These are phyloP conservation scores for Platyrinchus mystaceus DNA, from an alignment of 2,797 vertebrate genomes.

Conservation along the genomic window DNA sequence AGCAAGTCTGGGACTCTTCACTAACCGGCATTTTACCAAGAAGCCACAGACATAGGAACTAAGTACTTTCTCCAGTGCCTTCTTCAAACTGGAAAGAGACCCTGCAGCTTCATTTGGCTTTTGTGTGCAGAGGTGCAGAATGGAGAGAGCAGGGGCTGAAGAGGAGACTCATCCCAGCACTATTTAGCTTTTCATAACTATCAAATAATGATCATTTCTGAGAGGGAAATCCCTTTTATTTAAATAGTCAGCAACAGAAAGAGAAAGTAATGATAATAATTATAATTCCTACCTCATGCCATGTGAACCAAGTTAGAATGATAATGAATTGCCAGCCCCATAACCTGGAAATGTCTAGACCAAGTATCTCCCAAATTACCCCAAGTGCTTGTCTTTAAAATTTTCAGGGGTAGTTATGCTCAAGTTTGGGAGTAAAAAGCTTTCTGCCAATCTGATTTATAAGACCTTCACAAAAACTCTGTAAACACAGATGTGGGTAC, in stretches of 20 bases:
- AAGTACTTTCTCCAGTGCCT: not conserved
- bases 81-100: not conserved
- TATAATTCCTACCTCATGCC: not conserved
- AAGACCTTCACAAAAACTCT: not conserved
- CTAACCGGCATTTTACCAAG: constrained; percentile 1
- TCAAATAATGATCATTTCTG: not conserved
- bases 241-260: not conserved
- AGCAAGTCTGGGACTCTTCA: not conserved
- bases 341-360: not conserved
- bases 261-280: not conserved
- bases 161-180: not conserved
- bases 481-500: not conserved
- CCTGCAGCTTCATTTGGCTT: not conserved
- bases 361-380: not conserved
- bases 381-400: not conserved
- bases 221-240: not conserved
- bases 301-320: not conserved
- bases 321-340: not conserved
- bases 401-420: not conserved
- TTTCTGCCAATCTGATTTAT: not conserved
- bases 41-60: not conserved
- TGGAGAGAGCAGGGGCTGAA: not conserved
- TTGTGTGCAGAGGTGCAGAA: not conserved
- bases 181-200: not conserved
- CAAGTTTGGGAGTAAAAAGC: not conserved